Base-by-base conservation (phyloP, 2,113 vertebrate species). In the Lucifuga dentata region DNA sequence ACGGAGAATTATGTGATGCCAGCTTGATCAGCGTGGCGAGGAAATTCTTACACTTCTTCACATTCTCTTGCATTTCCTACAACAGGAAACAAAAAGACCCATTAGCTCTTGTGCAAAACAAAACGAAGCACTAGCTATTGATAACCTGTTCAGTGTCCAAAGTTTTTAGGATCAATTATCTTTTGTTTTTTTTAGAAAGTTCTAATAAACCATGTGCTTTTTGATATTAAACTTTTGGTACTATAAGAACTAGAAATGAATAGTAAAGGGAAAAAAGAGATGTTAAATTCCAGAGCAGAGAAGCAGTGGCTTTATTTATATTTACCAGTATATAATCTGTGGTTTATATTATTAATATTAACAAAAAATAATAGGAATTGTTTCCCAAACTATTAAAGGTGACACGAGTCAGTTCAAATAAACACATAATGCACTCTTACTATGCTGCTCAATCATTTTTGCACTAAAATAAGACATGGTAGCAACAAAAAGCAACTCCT, bases 31-130 rank as follows among this genome's bases (percentile, higher is more conserved):
- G 91, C 1, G 95, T 95, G 52, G 94, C 93, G 81, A 96, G 84
- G 76, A 96, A 96, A 84, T 96, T 96, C 86, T 95, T 96, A 81
- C 95, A 96, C 86, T 96, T 96, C 73, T 95, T 95, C 81, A 96
- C 95, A 78, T 95, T 96, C 80, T 96, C 95, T 80, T 96, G 95
- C 94, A 96, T 95, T 92, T 95, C 95, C 95, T 96, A 85, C 16
- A 63, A 63, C 62, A 71, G 81, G 3, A 75, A 21, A 29, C 49
- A 19, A 1, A 46, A 70, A 16, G 23, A 24, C 23, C 7, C 38
- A 29, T 48, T 1, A 44, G 2, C 19, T 33, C 36, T 21, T 2
- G 23, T 38, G 7, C 11, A 38, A 17, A 38, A 21, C 40, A 5
- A 3, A 19, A 11, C 16, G 2, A 11, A 58, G 43, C 26, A 21